Percentiles rank a stretch among this genome's conserved stretches.
Evolutionary conservation across 2,113 vertebrate species (phyloP).

Genomic region (Sula dactylatra): DNA sequence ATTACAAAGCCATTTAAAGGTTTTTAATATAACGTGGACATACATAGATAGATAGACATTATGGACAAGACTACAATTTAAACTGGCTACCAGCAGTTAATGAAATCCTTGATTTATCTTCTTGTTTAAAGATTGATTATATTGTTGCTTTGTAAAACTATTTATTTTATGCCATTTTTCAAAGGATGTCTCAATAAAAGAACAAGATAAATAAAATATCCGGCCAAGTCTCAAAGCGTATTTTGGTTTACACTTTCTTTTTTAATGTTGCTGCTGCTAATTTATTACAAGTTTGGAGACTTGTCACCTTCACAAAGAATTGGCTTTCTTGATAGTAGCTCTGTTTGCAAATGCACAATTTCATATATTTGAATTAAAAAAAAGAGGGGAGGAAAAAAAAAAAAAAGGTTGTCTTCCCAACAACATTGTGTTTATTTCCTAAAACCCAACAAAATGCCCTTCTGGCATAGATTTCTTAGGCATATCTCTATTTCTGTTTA

Average conservation of each 20-base stretch:
- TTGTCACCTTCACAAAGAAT: constrained; percentile 53
- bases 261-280: constrained; percentile 69
- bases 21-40: constrained; percentile 90
- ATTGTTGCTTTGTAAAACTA: constrained; percentile 93
- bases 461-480: constrained; percentile 58
- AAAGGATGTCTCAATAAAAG: constrained; percentile 76
- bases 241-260: constrained; percentile 74
- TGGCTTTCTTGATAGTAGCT: constrained; percentile 43
- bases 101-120: constrained; percentile 96
- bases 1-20: constrained; percentile 95
- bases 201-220: constrained; percentile 74
- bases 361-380: background rate
- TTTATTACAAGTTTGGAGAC: constrained; percentile 61
- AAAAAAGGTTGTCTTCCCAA: constrained; percentile 14
- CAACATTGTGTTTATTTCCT: constrained; percentile 47
- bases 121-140: constrained; percentile 90
- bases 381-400: background rate
- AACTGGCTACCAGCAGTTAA: constrained; percentile 95
- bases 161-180: constrained; percentile 85
- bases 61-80: constrained; percentile 90
- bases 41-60: constrained; percentile 95
- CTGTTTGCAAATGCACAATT: constrained; percentile 50
- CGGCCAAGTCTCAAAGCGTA: constrained; percentile 61
- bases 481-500: constrained; percentile 67
- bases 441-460: constrained; percentile 55